Base-by-base conservation (phyloP, 1,140 invertebrate species). In the Liolophura sinensis region DNA sequence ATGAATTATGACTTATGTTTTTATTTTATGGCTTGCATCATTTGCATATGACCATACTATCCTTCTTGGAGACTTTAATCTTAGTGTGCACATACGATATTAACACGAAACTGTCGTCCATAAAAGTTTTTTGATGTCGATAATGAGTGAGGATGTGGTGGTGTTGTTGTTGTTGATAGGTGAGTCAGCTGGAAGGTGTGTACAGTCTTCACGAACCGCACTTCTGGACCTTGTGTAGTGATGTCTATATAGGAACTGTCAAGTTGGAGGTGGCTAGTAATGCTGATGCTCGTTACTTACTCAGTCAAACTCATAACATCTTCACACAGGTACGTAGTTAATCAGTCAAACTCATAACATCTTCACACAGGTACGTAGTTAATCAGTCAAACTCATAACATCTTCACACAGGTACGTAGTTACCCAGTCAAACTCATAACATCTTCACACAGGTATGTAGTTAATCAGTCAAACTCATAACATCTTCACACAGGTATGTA, bases 171-270 rank as follows among this genome's bases (percentile, higher is more conserved):
- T 40, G 31, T 49, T 66, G 70, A 20, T 54, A 87, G 85, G 82
- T 97, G 12, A 92, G 91, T 48, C 93, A 95, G 66, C 83, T 98
- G 46, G 92, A 95, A 22, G 84, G 84, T 22, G 84, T 85, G 25
- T 84, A 82, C 69, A 79, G 80, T 73, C 78, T 84, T 24, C 82
- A 97, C 80, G 95, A 98, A 76, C 94, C 94, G 1, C 95, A 97
- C 79, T 98, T 98, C 82, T 98, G 96, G 96, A 98, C 96, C 0
- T 85, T 98, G 40, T 97, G 95, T 81, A 95, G 93, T 77, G 93
- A 96, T 67, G 89, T 93, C 16, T 96, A 92, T 84, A 91, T 97
- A 1, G 96, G 96, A 67, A 93, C 92, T 72, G 82, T 98, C 18
- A 98, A 98, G 85, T 81, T 98, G 47, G 96, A 98, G 86, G 95